These are phyloP conservation scores for Shargacucullia verbasci DNA, from an alignment of 2,888 invertebrate genomes.

Conservation along the genomic window DNA sequence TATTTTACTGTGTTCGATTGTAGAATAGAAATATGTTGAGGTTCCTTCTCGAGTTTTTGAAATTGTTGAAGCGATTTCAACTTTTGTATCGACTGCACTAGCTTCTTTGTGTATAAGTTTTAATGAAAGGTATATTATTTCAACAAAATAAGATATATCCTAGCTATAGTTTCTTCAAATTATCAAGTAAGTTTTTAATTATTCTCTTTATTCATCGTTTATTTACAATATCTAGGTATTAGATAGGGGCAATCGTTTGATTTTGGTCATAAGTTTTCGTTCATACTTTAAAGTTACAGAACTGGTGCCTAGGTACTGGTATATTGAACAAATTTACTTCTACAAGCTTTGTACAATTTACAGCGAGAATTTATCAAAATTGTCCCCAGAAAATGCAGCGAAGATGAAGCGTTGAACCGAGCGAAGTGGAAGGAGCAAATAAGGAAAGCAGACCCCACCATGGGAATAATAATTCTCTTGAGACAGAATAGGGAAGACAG, in stretches of 20 bases:
- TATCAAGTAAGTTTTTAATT: conserved; percentile 6
- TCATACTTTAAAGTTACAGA: too few species aligned
- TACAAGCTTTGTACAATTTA: neutral
- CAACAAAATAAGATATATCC: conserved; percentile 15
- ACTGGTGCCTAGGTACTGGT: too few species aligned
- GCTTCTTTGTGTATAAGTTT: conserved; percentile 15
- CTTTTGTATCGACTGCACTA: conserved; percentile 8
- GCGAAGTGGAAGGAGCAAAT: conserved; percentile 43
- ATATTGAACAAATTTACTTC: too few species aligned
- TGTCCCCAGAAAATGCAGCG: conserved; percentile 40
- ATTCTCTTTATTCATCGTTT: conserved; percentile 8
- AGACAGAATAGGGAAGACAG: conserved; percentile 43
- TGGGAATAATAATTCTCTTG: conserved; percentile 49
- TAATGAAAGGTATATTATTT: conserved; percentile 13
- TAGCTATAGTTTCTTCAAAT: conserved; percentile 3
- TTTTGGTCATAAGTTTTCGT: too few species aligned
- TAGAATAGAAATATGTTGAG: conserved; percentile 44
- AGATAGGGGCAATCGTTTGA: too few species aligned
- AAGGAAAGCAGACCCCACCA: conserved; percentile 47
- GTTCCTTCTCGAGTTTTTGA: conserved; percentile 16
- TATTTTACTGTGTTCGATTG: conserved; percentile 54
- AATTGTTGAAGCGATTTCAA: conserved; percentile 24
- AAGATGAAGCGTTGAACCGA: conserved; percentile 40
- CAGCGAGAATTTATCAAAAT: conserved; percentile 16
- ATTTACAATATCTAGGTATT: too few species aligned